Evolutionary conservation across 2,888 invertebrate genomes (phyloP).

Genomic region (Ommatoiulus sabulosus): DNA sequence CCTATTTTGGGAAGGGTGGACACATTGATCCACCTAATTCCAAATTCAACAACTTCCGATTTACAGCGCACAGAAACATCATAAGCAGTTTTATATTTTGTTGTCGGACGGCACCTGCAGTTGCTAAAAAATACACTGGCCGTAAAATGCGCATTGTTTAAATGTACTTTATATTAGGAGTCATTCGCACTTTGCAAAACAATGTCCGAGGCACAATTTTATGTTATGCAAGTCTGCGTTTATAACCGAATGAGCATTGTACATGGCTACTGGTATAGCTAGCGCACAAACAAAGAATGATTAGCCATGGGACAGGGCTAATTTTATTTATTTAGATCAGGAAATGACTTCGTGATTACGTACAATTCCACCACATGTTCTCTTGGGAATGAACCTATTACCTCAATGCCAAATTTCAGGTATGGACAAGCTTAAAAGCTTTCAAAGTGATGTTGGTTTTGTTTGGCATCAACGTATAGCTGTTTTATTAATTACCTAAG

Average conservation of each 20-base stretch:
- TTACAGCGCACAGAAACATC: background rate
- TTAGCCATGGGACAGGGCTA: background rate
- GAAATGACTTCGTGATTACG: background rate
- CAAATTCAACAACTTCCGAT: background rate
- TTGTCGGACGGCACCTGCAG: background rate
- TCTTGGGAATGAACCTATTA: background rate
- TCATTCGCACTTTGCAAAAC: too few relatives aligned
- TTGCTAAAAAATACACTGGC: background rate
- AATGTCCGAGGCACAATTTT: too few relatives aligned
- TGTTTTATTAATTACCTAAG: background rate
- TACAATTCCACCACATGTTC: background rate
- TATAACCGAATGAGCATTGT: background rate
- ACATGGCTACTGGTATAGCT: background rate
- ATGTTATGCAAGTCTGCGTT: too few relatives aligned
- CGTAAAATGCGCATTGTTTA: background rate
- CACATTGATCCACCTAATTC: background rate
- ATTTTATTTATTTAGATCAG: background rate
- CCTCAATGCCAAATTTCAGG: background rate
- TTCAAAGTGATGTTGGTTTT: background rate
- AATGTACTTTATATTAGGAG: background rate
- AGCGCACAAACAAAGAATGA: background rate
- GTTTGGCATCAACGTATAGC: background rate
- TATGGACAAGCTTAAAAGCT: background rate
- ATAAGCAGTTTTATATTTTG: too few relatives aligned
- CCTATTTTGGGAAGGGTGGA: background rate